Percentiles rank a stretch among this genome's conserved stretches.
Conservation (phyloP, 2,888 invertebrate genomes). For the Petrophora chlorosata region DNA sequence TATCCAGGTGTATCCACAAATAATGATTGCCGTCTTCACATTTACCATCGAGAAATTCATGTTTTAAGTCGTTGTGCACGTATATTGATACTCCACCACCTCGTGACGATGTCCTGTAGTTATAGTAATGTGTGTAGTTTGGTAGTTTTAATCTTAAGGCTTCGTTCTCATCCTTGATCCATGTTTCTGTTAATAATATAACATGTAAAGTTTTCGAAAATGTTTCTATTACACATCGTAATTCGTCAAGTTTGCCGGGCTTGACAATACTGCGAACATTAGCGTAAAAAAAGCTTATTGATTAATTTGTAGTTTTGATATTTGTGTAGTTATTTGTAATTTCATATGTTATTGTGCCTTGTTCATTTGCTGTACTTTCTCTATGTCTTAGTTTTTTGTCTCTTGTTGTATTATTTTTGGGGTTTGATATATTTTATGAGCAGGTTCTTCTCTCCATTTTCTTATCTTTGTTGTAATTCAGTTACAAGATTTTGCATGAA, state of each 20-base stretch:
- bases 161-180: slow-evolving; percentile 10
- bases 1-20: slow-evolving; percentile 16
- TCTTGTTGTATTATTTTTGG: background rate
- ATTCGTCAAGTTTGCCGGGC: slow-evolving; percentile 24
- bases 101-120: background rate
- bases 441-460: background rate
- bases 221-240: slow-evolving; percentile 16
- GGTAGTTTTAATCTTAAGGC: background rate
- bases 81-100: slow-evolving; percentile 20
- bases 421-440: background rate
- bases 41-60: background rate
- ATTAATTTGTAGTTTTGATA: background rate
- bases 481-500: background rate
- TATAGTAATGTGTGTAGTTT: slow-evolving; percentile 14
- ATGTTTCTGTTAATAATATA: slow-evolving; percentile 15
- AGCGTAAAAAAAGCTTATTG: slow-evolving; percentile 7
- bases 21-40: slow-evolving; percentile 10
- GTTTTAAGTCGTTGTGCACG: slow-evolving; percentile 12
- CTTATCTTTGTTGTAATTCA: background rate
- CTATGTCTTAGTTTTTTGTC: background rate
- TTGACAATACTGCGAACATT: slow-evolving; percentile 23
- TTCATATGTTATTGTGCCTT: background rate
- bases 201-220: background rate
- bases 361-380: background rate
- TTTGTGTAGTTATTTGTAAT: background rate